These are phyloP conservation scores for Epirrita christyi DNA, from an alignment of 2,888 invertebrate genomes.

Conservation along the genomic window DNA sequence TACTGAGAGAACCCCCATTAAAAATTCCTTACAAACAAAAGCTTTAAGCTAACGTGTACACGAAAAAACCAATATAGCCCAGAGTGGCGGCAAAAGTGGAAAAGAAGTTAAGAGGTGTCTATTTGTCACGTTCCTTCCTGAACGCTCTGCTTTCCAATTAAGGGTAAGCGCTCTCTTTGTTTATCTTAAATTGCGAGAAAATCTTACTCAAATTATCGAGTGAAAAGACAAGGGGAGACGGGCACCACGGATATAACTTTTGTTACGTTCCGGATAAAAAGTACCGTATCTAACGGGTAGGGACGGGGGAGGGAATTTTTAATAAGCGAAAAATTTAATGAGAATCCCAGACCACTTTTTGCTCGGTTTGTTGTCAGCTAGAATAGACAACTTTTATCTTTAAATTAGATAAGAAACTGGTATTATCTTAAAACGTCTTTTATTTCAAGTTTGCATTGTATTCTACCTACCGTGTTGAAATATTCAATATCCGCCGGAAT, in stretches of 20 bases:
- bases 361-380: slow-evolving; percentile 69
- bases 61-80: slow-evolving; percentile 80
- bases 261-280: slow-evolving; percentile 78
- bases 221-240: slow-evolving; percentile 73
- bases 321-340: slow-evolving; percentile 85
- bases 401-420: slow-evolving; percentile 46
- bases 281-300: slow-evolving; percentile 74
- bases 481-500: too few relatives aligned
- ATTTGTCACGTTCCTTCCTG: slow-evolving; percentile 84
- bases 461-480: not conserved
- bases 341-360: slow-evolving; percentile 68
- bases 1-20: slow-evolving; percentile 64
- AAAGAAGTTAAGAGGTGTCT: slow-evolving; percentile 85
- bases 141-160: slow-evolving; percentile 85
- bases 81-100: slow-evolving; percentile 75
- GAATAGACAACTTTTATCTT: slow-evolving; percentile 55
- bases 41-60: slow-evolving; percentile 68
- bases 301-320: slow-evolving; percentile 82
- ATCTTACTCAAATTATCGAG: slow-evolving; percentile 85
- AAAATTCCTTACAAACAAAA: slow-evolving; percentile 78
- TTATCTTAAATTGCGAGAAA: slow-evolving; percentile 85
- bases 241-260: slow-evolving; percentile 76
- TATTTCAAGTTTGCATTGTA: not conserved
- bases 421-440: not conserved
- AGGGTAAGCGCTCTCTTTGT: slow-evolving; percentile 85